Percentiles rank a stretch among this genome's conserved stretches.
phyloP scores from a whole-genome alignment of 1,140 invertebrate species.

The Caenorhabditis tropicalis region DNA sequence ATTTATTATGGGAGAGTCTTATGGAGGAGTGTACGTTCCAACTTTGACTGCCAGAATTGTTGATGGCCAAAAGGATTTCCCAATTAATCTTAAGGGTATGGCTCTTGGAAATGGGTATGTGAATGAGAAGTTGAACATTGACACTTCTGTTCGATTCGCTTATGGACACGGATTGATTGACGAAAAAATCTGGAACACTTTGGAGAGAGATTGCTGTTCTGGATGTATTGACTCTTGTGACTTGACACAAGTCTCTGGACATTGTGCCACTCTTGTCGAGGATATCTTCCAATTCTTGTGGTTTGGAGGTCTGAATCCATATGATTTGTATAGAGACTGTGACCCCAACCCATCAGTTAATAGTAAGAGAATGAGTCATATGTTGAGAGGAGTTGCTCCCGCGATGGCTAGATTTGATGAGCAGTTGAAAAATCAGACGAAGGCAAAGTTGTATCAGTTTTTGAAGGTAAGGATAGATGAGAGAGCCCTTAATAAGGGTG shows the following conservation, averaged over 20 bases:
- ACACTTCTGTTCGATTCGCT: conserved; percentile 70
- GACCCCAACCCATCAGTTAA: conserved; percentile 70
- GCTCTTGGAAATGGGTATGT: conserved; percentile 72
- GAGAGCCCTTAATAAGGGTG: not conserved
- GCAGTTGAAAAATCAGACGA: conserved; percentile 49
- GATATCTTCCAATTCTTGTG: conserved; percentile 72
- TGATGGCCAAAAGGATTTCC: conserved; percentile 70
- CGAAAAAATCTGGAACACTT: conserved; percentile 69
- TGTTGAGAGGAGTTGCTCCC: conserved; percentile 55
- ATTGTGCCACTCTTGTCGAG: conserved; percentile 65
- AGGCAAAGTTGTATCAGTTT: not conserved
- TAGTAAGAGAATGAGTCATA: conserved; percentile 57
- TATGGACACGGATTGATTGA: conserved; percentile 71
- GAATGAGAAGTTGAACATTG: conserved; percentile 71
- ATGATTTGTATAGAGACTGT: conserved; percentile 71
- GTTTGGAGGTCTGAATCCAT: conserved; percentile 69
- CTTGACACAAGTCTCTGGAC: conserved; percentile 64
- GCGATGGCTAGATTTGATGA: conserved; percentile 30
- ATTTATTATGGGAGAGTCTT: conserved; percentile 75
- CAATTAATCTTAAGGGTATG: conserved; percentile 71
- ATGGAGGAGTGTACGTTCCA: conserved; percentile 74
- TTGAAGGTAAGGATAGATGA: conserved; percentile 8
- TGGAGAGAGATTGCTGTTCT: conserved; percentile 68
- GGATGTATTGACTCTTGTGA: conserved; percentile 68
- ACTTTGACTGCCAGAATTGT: conserved; percentile 75